A percentile compares a stretch with the other conserved stretches of the same genome.
phyloP scores from a whole-genome alignment of 2,888 invertebrate species.

The Drosophila putrida region DNA sequence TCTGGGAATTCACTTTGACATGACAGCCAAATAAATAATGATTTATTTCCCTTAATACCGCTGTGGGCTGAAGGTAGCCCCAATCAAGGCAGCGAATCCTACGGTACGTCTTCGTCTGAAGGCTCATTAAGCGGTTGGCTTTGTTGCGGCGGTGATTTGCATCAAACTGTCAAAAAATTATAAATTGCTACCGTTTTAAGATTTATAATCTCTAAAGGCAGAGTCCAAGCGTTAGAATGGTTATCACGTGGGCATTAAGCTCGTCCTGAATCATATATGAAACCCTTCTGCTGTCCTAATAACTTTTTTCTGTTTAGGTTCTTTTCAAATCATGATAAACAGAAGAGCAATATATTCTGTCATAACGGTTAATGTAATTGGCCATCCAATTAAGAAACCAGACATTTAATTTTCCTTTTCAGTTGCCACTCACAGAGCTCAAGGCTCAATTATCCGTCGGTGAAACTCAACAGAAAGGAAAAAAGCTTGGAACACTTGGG shows the following conservation, averaged over 20 bases:
- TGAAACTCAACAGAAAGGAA: slow-evolving; percentile 25
- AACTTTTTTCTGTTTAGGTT: neutral
- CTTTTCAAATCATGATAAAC: neutral
- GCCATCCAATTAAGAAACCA: slow-evolving; percentile 55
- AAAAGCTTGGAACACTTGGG: slow-evolving; percentile 26
- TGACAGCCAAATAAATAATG: slow-evolving; percentile 78
- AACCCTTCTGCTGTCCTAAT: slow-evolving; percentile 22
- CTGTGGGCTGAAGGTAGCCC: slow-evolving; percentile 42
- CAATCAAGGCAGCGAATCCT: slow-evolving; percentile 16
- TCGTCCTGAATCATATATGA: slow-evolving; percentile 7
- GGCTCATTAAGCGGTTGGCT: slow-evolving; percentile 64
- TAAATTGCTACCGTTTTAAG: slow-evolving; percentile 62
- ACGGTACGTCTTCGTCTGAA: slow-evolving; percentile 20
- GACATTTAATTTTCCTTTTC: slow-evolving; percentile 60
- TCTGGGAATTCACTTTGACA: slow-evolving; percentile 75
- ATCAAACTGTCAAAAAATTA: slow-evolving; percentile 75
- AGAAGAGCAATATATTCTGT: slow-evolving; percentile 1
- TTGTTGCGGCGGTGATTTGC: slow-evolving; percentile 47
- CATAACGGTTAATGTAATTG: slow-evolving; percentile 30
- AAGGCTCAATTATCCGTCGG: slow-evolving; percentile 51
- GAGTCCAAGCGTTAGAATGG: slow-evolving; percentile 22
- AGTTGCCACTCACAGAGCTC: slow-evolving; percentile 36
- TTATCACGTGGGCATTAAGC: slow-evolving; percentile 27
- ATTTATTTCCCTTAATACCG: slow-evolving; percentile 65
- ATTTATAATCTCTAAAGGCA: slow-evolving; percentile 57